Percentiles rank a stretch among this genome's conserved stretches.
Evolutionary conservation across 2,113 vertebrate genomes (phyloP).

Genomic region (Lethenteron camtschaticum): DNA sequence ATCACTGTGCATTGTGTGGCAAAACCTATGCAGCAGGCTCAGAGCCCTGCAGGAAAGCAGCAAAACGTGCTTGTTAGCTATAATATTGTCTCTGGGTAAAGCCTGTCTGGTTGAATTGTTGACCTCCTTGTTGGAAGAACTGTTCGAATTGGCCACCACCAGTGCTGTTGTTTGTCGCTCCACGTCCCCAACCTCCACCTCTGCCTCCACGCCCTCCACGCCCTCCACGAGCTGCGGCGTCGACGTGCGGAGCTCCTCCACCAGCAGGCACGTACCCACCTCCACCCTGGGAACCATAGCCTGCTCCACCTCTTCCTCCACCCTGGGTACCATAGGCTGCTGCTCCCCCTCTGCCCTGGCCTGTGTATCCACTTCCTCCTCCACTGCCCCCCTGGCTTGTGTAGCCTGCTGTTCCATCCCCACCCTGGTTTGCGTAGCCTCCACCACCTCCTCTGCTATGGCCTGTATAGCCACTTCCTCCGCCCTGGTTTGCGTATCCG

Average conservation of each 20-base stretch:
- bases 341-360: slow-evolving; percentile 30
- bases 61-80: slow-evolving; percentile 31
- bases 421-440: slow-evolving; percentile 23
- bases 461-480: slow-evolving; percentile 21
- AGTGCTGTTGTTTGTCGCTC: slow-evolving; percentile 62
- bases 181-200: slow-evolving; percentile 54
- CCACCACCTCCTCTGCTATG: slow-evolving; percentile 24
- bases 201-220: slow-evolving; percentile 33
- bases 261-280: slow-evolving; percentile 29
- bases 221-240: slow-evolving; percentile 22
- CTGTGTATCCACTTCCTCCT: slow-evolving; percentile 21
- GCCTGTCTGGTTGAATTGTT: slow-evolving; percentile 76
- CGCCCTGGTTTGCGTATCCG: background rate
- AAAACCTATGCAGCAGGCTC: background rate
- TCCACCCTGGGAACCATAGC: slow-evolving; percentile 29
- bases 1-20: too few species aligned
- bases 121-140: slow-evolving; percentile 93
- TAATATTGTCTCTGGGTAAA: slow-evolving; percentile 77
- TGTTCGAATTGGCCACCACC: slow-evolving; percentile 95
- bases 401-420: slow-evolving; percentile 20
- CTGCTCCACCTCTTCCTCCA: slow-evolving; percentile 26
- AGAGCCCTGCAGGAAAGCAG: slow-evolving; percentile 1
- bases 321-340: slow-evolving; percentile 16
- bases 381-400: slow-evolving; percentile 17
- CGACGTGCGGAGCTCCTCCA: slow-evolving; percentile 33